A percentile compares a stretch with the other conserved stretches of the same genome.
Conservation (phyloP, 2,888 invertebrate genomes). For the Clostera curtula region DNA sequence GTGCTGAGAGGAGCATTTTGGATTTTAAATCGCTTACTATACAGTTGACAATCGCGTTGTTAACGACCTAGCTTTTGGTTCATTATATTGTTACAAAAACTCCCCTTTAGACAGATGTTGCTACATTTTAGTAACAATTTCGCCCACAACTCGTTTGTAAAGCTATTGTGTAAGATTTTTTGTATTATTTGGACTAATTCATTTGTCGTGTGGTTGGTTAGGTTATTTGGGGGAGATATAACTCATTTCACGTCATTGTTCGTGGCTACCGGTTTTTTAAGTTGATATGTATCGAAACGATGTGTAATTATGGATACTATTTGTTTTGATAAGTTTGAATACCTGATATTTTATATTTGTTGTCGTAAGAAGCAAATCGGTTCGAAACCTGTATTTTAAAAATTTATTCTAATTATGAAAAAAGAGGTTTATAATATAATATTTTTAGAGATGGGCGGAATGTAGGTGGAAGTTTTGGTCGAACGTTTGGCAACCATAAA, state of each 20-base stretch:
- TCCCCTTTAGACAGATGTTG: conserved; percentile 72
- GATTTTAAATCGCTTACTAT: not conserved
- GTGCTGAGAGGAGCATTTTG: conserved; percentile 7
- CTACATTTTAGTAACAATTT: conserved; percentile 73
- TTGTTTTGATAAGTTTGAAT: conserved; percentile 14
- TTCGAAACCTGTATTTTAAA: too few species aligned
- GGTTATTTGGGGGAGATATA: conserved; percentile 55
- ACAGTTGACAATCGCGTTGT: conserved; percentile 11
- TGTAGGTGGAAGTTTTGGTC: too few species aligned
- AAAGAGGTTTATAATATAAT: too few species aligned
- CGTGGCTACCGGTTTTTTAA: conserved; percentile 47
- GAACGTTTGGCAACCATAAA: too few species aligned
- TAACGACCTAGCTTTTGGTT: conserved; percentile 6
- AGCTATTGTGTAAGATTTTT: conserved; percentile 64
- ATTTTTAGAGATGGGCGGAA: too few species aligned
- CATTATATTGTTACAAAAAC: conserved; percentile 8
- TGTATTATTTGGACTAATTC: conserved; percentile 70
- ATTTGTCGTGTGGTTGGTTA: conserved; percentile 71
- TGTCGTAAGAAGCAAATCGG: too few species aligned
- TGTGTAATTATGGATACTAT: conserved; percentile 26
- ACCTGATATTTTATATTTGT: too few species aligned
- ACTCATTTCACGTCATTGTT: conserved; percentile 59
- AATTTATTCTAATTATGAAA: too few species aligned
- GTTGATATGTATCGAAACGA: conserved; percentile 33
- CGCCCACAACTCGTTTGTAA: conserved; percentile 63